These are phyloP conservation scores for Clarias batrachus DNA, from an alignment of 2,113 vertebrate genomes.

Conservation along the genomic window DNA sequence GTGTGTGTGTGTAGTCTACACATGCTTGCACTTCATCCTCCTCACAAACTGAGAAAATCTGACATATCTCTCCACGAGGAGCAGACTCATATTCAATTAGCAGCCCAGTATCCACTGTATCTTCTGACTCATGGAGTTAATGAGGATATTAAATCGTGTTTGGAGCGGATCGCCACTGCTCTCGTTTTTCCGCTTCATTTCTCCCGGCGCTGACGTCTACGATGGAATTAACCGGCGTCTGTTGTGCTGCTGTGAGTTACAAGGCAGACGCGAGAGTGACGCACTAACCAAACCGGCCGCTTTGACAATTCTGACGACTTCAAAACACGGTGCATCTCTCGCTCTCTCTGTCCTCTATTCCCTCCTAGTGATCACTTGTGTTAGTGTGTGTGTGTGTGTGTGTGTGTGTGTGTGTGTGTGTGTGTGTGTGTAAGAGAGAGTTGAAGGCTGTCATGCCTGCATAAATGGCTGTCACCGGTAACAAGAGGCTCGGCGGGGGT, in stretches of 20 bases:
- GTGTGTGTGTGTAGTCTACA: conserved; percentile 2
- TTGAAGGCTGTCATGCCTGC: conserved; percentile 24
- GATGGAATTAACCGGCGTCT: conserved; percentile 50
- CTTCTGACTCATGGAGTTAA: conserved; percentile 50
- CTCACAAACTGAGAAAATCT: conserved; percentile 10
- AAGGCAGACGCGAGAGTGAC: conserved; percentile 49
- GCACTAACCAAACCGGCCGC: conserved; percentile 38
- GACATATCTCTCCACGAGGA: conserved; percentile 38
- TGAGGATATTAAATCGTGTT: conserved; percentile 49
- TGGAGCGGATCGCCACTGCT: conserved; percentile 25
- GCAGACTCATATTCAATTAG: conserved; percentile 41
- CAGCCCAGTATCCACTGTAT: conserved; percentile 31
- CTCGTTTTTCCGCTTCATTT: conserved; percentile 37
- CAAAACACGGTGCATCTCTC: conserved; percentile 1
- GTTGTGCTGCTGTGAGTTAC: conserved; percentile 48
- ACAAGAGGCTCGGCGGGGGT: conserved; percentile 62
- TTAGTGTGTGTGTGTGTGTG: not conserved
- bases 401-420: conserved; percentile 4
- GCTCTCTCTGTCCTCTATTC: not conserved
- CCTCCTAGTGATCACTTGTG: conserved; percentile 2
- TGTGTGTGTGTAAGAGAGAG: not conserved
- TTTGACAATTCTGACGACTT: conserved; percentile 24
- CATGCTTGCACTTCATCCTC: conserved; percentile 33
- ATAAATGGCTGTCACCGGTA: conserved; percentile 52
- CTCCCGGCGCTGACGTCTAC: conserved; percentile 38